Evolutionary conservation across 2,113 vertebrate species (phyloP).

Genomic region (Silurus glanis): DNA sequence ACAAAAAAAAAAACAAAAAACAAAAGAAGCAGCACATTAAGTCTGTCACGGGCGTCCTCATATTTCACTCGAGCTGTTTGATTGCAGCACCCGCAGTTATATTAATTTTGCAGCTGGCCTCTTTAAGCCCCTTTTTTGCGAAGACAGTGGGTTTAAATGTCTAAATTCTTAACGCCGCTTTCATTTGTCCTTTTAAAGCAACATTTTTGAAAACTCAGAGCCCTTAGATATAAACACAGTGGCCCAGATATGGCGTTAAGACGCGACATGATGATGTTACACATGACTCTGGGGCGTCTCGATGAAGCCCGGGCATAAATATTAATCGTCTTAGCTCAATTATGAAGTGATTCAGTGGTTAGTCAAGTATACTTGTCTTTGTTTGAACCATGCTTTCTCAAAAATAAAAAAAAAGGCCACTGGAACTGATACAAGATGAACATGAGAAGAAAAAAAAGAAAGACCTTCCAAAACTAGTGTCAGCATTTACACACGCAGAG

Average conservation of each 20-base stretch:
- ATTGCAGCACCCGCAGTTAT: constrained; percentile 69
- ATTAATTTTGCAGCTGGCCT: constrained; percentile 73
- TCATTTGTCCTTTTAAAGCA: constrained; percentile 66
- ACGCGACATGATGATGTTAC: constrained; percentile 57
- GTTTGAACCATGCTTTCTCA: background rate
- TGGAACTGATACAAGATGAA: background rate
- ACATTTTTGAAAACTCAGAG: constrained; percentile 63
- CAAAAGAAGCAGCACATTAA: background rate
- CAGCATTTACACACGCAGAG: background rate
- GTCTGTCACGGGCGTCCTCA: constrained; percentile 63
- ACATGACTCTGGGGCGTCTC: constrained; percentile 63
- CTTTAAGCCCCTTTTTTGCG: constrained; percentile 70
- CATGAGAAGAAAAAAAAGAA: background rate
- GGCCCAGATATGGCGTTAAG: constrained; percentile 70
- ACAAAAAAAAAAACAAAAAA: constrained; percentile 51
- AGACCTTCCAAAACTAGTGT: background rate
- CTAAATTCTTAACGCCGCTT: constrained; percentile 74
- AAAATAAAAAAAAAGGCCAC: constrained; percentile 33
- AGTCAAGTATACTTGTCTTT: constrained; percentile 34
- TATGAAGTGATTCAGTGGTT: constrained; percentile 69
- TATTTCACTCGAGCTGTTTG: constrained; percentile 67
- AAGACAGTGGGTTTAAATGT: constrained; percentile 74
- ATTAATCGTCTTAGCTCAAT: constrained; percentile 69
- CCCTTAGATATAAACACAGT: constrained; percentile 56
- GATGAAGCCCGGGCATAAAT: constrained; percentile 64